Evolutionary conservation across 2,797 vertebrate species (phyloP).

Genomic region (Typhlichthys subterraneus): DNA sequence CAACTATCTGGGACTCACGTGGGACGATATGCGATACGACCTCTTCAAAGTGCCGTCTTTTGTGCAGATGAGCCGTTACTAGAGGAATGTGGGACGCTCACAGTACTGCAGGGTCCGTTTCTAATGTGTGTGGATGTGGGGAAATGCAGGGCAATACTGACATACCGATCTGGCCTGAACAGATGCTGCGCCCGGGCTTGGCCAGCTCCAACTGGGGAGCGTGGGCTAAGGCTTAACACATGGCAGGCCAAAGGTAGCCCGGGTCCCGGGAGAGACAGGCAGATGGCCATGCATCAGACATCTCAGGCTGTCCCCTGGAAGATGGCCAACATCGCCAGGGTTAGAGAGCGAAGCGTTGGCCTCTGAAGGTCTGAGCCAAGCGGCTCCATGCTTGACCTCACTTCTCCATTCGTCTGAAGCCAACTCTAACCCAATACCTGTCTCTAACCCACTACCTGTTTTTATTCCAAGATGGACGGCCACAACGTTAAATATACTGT

Average conservation of each 20-base stretch:
- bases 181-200: slow-evolving; percentile 53
- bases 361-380: slow-evolving; percentile 44
- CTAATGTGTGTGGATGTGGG: slow-evolving; percentile 33
- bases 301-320: slow-evolving; percentile 51
- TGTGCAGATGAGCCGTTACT: slow-evolving; percentile 35
- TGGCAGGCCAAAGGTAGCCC: slow-evolving; percentile 60
- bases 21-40: slow-evolving; percentile 44
- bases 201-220: slow-evolving; percentile 56
- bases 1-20: slow-evolving; percentile 43
- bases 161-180: slow-evolving; percentile 59
- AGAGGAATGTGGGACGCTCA: too few relatives aligned
- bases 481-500: too few relatives aligned
- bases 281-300: slow-evolving; percentile 63
- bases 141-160: slow-evolving; percentile 23
- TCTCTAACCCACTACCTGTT: background rate
- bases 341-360: slow-evolving; percentile 47
- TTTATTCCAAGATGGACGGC: too few relatives aligned
- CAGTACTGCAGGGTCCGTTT: slow-evolving; percentile 32
- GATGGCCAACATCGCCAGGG: slow-evolving; percentile 50
- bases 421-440: slow-evolving; percentile 2
- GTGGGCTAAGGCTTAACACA: slow-evolving; percentile 66
- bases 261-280: slow-evolving; percentile 52
- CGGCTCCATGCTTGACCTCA: slow-evolving; percentile 47
- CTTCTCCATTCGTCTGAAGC: slow-evolving; percentile 26
- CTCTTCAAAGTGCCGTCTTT: slow-evolving; percentile 29